Base-by-base conservation (phyloP, 2,888 invertebrate species). In the Actias luna region DNA sequence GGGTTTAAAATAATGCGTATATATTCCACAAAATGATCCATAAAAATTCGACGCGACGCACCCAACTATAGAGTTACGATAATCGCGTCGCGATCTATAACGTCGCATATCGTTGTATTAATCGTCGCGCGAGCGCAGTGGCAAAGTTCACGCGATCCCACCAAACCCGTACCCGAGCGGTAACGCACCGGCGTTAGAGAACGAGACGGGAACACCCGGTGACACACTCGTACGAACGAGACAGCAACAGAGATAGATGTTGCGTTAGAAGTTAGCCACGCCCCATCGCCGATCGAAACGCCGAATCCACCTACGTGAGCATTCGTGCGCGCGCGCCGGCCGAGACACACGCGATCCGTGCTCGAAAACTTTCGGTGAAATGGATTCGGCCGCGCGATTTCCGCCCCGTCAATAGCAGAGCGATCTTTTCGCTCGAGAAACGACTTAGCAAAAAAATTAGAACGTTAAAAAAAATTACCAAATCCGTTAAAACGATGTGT, bases 321-420 rank as follows among this genome's bases (percentile, higher is more conserved):
- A 92, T 92, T 92, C 88, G 90, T 89, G 90, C 92, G 92, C 91
- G 85, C 84, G 89, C 92, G 90, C 89, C 87, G 88, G 74, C 72
- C 76, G 75, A 81, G 81, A 68, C 72, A 80, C 86, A 89, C 90
- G 91, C 84, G 81, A 75, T 68, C 75, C 69, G 82, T 70, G 72
- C 74, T 72, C 68, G 69, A 77, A 75, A 69, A 50, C 35, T 69
- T 65, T 79, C 78, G 77, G 74, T 79, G 71, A 72, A 81, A 85
- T 85, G 88, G 79, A 79, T 79, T 83, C 84, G 84, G 76, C 73
- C 82, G 81, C 82, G 82, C 82, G 83, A 78, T 77, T 77, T 76
- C 76, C 69, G 69, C 72, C 71, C 73, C 75, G 71, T 74, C 75
- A 71, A 74, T 79, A 73, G n/a, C n/a, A n/a, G 81, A 82, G 76